Evolutionary conservation across 1,140 invertebrate species (phyloP), one percentile per base, ranked within the genome.

Genomic region (Megalopta genalis): DNA sequence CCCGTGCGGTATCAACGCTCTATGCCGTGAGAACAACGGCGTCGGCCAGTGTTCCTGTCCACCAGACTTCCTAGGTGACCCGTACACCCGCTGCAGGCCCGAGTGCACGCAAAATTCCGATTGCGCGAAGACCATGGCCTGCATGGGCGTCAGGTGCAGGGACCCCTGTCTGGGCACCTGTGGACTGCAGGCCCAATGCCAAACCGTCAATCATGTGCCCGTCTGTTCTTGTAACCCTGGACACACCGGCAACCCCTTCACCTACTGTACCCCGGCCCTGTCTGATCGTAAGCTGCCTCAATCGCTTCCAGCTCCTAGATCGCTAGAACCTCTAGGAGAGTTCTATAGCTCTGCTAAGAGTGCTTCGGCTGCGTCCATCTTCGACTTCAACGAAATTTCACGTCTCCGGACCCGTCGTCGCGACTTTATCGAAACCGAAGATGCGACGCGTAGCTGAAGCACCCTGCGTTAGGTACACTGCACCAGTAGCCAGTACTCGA

Each of bases 91-190:
- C 82, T 97, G 96, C 90, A 94, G 95, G 90, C 96, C 96, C 37
- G 96, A 97, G 90, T 97, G 96, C 91, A 92, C 95, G 18, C 94
- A 95, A 84, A 94, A 95, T 85, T 92, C 93, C 0, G 95, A 96
- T 87, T 96, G 96, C 90, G 88, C 94, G 83, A 88, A 93, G 88
- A 76, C 93, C 95, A 86, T 94, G 93, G 94, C 95, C 16, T 96
- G 95, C 88, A 91, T 95, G 37, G 91, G 94, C 71, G 93, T 95
- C 70, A 95, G 95, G 90, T 96, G 95, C 90, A 92, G 93, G 88
- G 94, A 96, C 88, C 95, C 95, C 32, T 96, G 95, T 86, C 88
- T 91, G 32, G 95, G 95, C 78, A 94, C 93, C 18, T 96, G 96
- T 86, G 95, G 95, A 46, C 60, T 93, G 54, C 95, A 96, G 88